Percentiles rank a stretch among this genome's conserved stretches.
Conservation (phyloP, 2,888 invertebrate genomes). For the Mythimna lalbum region DNA sequence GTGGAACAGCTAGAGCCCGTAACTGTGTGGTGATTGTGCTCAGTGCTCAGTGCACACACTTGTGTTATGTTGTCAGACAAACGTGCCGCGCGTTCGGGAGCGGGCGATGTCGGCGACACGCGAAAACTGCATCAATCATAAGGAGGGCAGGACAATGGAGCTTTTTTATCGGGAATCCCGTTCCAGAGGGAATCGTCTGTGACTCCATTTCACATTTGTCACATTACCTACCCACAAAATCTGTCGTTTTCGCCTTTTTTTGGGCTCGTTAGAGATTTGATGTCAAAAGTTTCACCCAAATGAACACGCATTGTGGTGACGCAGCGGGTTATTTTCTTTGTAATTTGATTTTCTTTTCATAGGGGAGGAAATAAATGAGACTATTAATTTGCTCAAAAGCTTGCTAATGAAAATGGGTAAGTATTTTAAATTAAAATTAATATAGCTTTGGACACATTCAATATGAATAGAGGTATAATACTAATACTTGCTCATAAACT, state of each 20-base stretch:
- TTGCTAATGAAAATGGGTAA: neutral
- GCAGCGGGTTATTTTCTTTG: conserved; percentile 25
- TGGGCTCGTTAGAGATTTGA: conserved; percentile 55
- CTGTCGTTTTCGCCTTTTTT: conserved; percentile 47
- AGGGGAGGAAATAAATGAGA: neutral
- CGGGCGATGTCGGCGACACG: conserved; percentile 75
- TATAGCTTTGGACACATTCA: too few species aligned
- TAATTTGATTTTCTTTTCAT: conserved; percentile 21
- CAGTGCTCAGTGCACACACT: conserved; percentile 56
- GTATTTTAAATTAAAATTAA: neutral
- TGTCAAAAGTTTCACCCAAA: conserved; percentile 57
- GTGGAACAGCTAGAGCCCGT: conserved; percentile 36
- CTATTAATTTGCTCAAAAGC: neutral
- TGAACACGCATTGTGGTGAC: conserved; percentile 42
- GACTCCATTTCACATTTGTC: conserved; percentile 76
- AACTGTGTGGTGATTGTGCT: conserved; percentile 50
- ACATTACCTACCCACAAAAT: conserved; percentile 69
- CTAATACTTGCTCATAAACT: neutral
- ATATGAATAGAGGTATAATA: too few species aligned
- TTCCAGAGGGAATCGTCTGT: conserved; percentile 71
- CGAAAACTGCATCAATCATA: conserved; percentile 84
- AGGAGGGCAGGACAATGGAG: conserved; percentile 76
- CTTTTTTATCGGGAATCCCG: conserved; percentile 77
- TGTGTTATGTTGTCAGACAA: conserved; percentile 58
- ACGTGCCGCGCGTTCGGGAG: conserved; percentile 60